Base-by-base conservation (phyloP, 2,797 vertebrate genomes). In the Pseudochaenichthys georgianus region DNA sequence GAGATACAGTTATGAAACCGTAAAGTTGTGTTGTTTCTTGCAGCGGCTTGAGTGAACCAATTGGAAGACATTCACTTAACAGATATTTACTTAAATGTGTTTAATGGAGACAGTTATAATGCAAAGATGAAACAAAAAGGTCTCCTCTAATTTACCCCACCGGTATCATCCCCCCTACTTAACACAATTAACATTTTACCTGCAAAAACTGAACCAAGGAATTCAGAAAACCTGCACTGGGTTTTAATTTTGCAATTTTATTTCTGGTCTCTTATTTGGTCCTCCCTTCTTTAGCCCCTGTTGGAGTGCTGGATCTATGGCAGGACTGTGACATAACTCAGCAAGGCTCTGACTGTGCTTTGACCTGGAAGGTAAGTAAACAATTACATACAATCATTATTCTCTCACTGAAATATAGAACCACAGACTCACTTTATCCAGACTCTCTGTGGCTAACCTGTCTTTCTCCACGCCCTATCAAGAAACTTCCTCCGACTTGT, bases 291-390 rank as follows among this genome's bases (percentile, higher is more conserved):
- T 67, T 68, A 96, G 95, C 75, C 10, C 95, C 94, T 15, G 61
- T 83, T 23, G 94, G 93, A 73, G 28, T 85, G 42, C 73, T 95
- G 64, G 90, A 95, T 73, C 47, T 95, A 53, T 96, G 95, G 95
- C 83, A 28, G 60, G 93, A 94, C 70, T 95, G 95, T 67, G 82
- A 75, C 10, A 45, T 59, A 19, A 62, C 48, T 34, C 60, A 73
- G 6, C 13, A 45, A n/a, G 81, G 21, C 12, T 34, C 16, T 9
- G 70, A 82, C n/a, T 96, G 95, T 77, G 66, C 74, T 64, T 23
- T 95, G 28, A 86, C 69, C 5, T 95, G 94, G 95, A 96, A 94
- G 92, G 95, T 95, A 80, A 2, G 63, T 11, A 51, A 60, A 67
- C 17, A 51, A 60, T 23, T 1, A 38, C 19, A 10, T 13, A 43